Evolutionary conservation across 2,797 vertebrate species (phyloP).

Genomic region (Diplodus puntazzo): DNA sequence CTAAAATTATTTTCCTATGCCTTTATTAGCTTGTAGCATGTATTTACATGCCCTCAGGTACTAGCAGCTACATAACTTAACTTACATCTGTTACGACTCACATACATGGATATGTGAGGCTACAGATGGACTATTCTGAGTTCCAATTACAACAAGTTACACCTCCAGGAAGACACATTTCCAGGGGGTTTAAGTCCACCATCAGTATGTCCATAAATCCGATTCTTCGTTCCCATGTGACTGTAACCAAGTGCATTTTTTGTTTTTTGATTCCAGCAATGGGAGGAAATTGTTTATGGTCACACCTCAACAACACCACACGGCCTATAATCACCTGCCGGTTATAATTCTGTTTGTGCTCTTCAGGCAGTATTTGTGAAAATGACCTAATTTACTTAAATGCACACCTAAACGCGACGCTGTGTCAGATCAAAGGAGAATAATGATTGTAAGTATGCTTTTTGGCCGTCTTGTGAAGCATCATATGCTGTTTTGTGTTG

Average conservation of each 20-base stretch:
- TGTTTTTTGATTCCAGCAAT: slow-evolving; percentile 23
- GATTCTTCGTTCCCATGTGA: neutral
- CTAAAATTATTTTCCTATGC: too few relatives aligned
- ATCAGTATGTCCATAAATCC: neutral
- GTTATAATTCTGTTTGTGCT: slow-evolving; percentile 28
- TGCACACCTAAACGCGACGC: slow-evolving; percentile 2
- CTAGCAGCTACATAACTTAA: neutral
- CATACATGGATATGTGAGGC: neutral
- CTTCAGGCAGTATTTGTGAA: slow-evolving; percentile 43
- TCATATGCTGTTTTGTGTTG: slow-evolving; percentile 30
- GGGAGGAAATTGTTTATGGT: slow-evolving; percentile 11
- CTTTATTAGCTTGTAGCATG: neutral
- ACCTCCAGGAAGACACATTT: neutral
- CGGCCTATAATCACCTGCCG: slow-evolving; percentile 30
- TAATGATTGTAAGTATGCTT: slow-evolving; percentile 41
- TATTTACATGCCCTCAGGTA: neutral
- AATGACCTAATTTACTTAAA: slow-evolving; percentile 50
- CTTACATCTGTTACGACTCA: neutral
- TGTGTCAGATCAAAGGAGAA: slow-evolving; percentile 58
- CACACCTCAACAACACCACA: neutral
- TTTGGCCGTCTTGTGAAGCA: slow-evolving; percentile 30
- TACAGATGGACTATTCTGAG: neutral
- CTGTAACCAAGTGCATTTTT: neutral
- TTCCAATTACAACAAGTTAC: neutral
- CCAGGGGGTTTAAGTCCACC: neutral